phyloP scores from a whole-genome alignment of 2,113 vertebrate genomes.

The Fukomys damarensis region DNA sequence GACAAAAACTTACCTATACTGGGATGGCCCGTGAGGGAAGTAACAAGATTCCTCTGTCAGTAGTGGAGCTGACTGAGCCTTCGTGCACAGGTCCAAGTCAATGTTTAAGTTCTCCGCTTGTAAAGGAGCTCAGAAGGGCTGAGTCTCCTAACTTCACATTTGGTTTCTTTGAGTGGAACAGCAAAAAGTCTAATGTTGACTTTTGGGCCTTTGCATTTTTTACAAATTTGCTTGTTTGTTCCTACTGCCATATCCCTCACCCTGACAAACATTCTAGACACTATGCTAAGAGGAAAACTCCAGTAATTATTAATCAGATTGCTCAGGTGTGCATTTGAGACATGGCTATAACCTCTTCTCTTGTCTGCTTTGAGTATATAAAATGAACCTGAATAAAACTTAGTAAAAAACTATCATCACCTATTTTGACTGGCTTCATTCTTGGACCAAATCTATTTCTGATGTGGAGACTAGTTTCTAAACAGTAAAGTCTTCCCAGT shows the following conservation, averaged over 20 bases:
- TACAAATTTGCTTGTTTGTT: not conserved
- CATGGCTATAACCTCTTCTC: not conserved
- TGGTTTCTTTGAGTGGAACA: not conserved
- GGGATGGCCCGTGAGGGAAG: not conserved
- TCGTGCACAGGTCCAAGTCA: not conserved
- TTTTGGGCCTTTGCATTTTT: not conserved
- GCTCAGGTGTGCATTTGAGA: not conserved
- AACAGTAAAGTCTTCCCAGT: not conserved
- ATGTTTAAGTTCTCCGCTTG: not conserved
- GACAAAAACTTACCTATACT: not conserved
- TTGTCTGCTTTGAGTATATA: not conserved
- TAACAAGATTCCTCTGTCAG: not conserved
- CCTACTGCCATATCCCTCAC: not conserved
- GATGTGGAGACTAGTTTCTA: not conserved
- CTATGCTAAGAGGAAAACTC: not conserved
- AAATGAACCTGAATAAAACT: not conserved
- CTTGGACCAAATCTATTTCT: not conserved
- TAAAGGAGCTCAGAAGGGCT: not conserved
- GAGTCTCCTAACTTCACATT: not conserved
- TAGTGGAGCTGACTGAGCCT: not conserved
- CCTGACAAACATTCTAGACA: not conserved
- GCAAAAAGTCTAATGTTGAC: not conserved
- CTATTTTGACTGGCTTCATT: not conserved
- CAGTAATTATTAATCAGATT: not conserved
- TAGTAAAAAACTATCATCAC: not conserved